These are phyloP conservation scores for Adelges cooleyi DNA, from an alignment of 1,140 invertebrate genomes.

Conservation along the genomic window DNA sequence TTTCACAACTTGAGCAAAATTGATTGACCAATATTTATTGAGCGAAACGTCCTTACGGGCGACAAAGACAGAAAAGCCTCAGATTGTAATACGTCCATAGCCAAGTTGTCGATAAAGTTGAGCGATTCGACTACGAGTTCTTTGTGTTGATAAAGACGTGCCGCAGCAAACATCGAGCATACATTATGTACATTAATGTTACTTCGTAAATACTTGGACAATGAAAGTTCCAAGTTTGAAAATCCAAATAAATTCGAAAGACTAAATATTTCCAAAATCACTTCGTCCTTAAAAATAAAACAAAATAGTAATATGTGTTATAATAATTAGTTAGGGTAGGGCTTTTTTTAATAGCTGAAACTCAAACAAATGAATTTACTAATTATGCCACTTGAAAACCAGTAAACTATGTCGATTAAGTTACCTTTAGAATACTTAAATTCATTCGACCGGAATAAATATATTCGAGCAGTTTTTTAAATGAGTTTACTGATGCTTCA, in stretches of 20 bases:
- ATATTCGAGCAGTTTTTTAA: slow-evolving; percentile 83
- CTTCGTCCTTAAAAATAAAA: slow-evolving; percentile 52
- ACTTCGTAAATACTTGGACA: slow-evolving; percentile 85
- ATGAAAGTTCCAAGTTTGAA: slow-evolving; percentile 74
- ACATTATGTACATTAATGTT: slow-evolving; percentile 78
- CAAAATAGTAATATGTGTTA: neutral
- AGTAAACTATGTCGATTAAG: slow-evolving; percentile 26
- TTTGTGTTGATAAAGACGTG: slow-evolving; percentile 57
- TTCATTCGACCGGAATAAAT: slow-evolving; percentile 89
- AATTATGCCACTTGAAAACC: too few species aligned
- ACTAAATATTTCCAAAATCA: slow-evolving; percentile 73
- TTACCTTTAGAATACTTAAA: slow-evolving; percentile 59
- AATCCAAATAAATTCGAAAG: slow-evolving; percentile 93
- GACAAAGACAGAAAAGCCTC: slow-evolving; percentile 76
- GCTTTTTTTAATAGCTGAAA: too few species aligned
- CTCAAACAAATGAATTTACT: too few species aligned
- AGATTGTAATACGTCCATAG: slow-evolving; percentile 66
- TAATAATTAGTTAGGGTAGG: too few species aligned
- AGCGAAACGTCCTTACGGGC: slow-evolving; percentile 61
- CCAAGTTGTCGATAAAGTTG: slow-evolving; percentile 78
- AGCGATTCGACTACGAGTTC: slow-evolving; percentile 51
- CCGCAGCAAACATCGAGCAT: slow-evolving; percentile 85
- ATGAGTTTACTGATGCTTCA: slow-evolving; percentile 73
- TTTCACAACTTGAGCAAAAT: too few species aligned
- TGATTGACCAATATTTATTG: too few species aligned